Evolutionary conservation across 2,888 invertebrate species (phyloP), one percentile per base, ranked within the genome.

Genomic region (Theretra japonica): DNA sequence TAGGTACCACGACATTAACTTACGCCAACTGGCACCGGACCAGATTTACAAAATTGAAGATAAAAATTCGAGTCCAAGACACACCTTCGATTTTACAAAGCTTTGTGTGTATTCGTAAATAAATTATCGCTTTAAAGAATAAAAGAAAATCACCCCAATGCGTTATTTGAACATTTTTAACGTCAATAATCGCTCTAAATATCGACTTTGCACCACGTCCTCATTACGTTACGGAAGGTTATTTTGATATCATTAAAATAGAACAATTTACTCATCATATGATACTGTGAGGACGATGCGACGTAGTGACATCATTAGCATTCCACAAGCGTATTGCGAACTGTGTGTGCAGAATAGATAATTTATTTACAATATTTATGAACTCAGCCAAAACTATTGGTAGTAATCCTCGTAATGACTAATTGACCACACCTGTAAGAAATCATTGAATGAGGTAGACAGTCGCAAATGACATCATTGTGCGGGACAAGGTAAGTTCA

Each of bases 291-390:
- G 74, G 70, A 68, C 74, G 76, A 72, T 59, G 74, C 75, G 74
- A 79, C 76, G 73, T 69, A 59, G 72, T 70, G 70, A 58, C 70
- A 74, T 75, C 71, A 77, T 79, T 77, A 75, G 74, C 73, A 77
- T 81, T 79, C 77, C 73, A 72, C 76, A 74, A 75, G 74, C 79
- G 76, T 76, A 75, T 75, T 74, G 75, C 76, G 60, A 75, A 72
- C 76, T 77, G 74, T 79, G 75, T 68, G 75, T 68, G 73, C 75
- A 76, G 73, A 75, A 79, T 76, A 71, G 62, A 70, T 33, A 71
- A 71, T 71, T 65, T 33, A 73, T 76, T 77, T 73, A 68, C 69
- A 75, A 80, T 58, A 56, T 50, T 79, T 79, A 80, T 77, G 75
- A 80, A 79, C 65, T 75, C 73, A 65, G 48, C 71, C 70, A 75